Conservation (phyloP, 92 coral and sea anemone genomes). For the Pocillopora grandis region DNA sequence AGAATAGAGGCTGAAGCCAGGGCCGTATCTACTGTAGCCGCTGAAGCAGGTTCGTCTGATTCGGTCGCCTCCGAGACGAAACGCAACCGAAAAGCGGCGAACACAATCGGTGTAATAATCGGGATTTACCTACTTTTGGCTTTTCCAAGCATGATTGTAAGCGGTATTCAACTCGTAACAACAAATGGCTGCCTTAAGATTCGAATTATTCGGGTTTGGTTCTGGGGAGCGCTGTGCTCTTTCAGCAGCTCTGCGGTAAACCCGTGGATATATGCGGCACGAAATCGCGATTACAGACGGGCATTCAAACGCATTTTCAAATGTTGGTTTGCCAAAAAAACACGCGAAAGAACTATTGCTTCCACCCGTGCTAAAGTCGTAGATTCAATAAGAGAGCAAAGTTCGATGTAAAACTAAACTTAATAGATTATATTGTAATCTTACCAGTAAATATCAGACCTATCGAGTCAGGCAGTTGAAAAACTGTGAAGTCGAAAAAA, state of each 20-base stretch:
- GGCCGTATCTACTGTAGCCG: neutral
- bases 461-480: too few species aligned
- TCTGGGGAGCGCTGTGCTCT: constrained; percentile 76
- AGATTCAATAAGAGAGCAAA: neutral
- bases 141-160: constrained; percentile 70
- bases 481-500: too few species aligned
- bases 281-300: constrained; percentile 57
- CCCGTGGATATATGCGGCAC: constrained; percentile 80
- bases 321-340: neutral
- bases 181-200: constrained; percentile 61
- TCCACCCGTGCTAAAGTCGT: neutral
- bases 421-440: too few species aligned
- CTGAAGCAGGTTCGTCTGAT: constrained; percentile 11
- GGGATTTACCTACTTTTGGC: constrained; percentile 66
- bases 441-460: too few species aligned
- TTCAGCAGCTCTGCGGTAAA: constrained; percentile 72
- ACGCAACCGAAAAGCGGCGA: constrained; percentile 72
- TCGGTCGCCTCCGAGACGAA: neutral
- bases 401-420: neutral
- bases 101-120: constrained; percentile 69
- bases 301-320: constrained; percentile 59
- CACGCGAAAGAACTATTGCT: neutral
- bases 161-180: constrained; percentile 66
- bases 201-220: constrained; percentile 68
- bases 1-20: constrained; percentile 51